Percentiles rank a stretch among this genome's conserved stretches.
phyloP scores from a whole-genome alignment of 2,113 vertebrate species.

The Podocnemis expansa region DNA sequence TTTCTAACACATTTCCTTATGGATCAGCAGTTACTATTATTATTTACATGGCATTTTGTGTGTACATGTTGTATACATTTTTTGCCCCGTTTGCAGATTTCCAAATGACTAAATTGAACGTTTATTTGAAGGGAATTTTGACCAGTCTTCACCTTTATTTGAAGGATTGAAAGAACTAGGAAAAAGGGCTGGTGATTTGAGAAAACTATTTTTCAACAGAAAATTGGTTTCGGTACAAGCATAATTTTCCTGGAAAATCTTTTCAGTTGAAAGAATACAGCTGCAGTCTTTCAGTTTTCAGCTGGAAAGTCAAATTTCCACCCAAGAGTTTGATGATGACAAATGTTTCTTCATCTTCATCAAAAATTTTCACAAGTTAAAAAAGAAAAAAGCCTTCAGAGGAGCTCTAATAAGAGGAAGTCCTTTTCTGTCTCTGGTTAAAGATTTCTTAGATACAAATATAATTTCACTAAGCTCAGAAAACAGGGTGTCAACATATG shows the following conservation, averaged over 20 bases:
- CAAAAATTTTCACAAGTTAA: not conserved
- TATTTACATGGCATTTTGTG: slow-evolving; percentile 58
- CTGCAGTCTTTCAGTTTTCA: not conserved
- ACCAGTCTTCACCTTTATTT: slow-evolving; percentile 18
- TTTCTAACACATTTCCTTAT: slow-evolving; percentile 27
- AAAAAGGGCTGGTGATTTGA: slow-evolving; percentile 48
- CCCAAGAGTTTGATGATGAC: not conserved
- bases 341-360: not conserved
- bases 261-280: not conserved
- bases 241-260: not conserved
- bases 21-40: slow-evolving; percentile 70
- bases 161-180: slow-evolving; percentile 17
- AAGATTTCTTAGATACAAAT: not conserved
- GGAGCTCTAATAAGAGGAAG: not conserved
- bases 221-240: slow-evolving; percentile 2
- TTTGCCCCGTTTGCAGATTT: slow-evolving; percentile 57
- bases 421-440: not conserved
- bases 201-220: slow-evolving; percentile 40
- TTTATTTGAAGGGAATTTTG: slow-evolving; percentile 57
- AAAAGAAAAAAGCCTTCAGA: not conserved
- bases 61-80: slow-evolving; percentile 27
- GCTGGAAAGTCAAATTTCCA: not conserved
- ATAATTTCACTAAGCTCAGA: not conserved
- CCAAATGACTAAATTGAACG: slow-evolving; percentile 42
- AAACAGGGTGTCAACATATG: not conserved